phyloP scores from a whole-genome alignment of 1,140 invertebrate genomes.

The Papilio helenus region DNA sequence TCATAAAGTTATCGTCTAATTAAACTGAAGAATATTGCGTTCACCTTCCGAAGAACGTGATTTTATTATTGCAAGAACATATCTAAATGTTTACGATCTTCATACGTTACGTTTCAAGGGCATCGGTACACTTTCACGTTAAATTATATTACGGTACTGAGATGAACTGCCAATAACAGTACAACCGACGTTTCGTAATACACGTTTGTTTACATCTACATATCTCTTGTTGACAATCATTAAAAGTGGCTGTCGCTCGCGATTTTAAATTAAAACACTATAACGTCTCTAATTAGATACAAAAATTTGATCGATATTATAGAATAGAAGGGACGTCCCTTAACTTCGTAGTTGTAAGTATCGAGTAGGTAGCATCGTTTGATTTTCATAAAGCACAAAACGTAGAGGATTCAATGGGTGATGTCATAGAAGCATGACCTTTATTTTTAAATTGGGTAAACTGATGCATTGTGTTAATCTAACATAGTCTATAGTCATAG shows the following conservation, averaged over 20 bases:
- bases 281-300: too few relatives aligned
- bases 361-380: too few relatives aligned
- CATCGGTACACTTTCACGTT: background rate
- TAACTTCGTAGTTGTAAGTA: too few relatives aligned
- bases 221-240: background rate
- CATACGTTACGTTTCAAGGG: constrained; percentile 7
- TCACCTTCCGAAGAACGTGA: constrained; percentile 11
- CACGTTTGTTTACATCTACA: background rate
- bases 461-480: background rate
- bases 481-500: background rate
- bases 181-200: background rate
- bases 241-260: too few relatives aligned
- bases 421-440: constrained; percentile 3
- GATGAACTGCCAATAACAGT: background rate
- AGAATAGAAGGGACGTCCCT: too few relatives aligned
- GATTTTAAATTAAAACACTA: too few relatives aligned
- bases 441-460: background rate
- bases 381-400: too few relatives aligned
- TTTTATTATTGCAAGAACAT: constrained; percentile 5
- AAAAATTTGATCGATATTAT: too few relatives aligned
- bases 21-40: background rate
- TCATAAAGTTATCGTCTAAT: background rate
- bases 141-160: background rate
- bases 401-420: background rate
- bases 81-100: constrained; percentile 5